These are phyloP conservation scores for Huso huso DNA, from an alignment of 2,797 vertebrate species.

Conservation along the genomic window DNA sequence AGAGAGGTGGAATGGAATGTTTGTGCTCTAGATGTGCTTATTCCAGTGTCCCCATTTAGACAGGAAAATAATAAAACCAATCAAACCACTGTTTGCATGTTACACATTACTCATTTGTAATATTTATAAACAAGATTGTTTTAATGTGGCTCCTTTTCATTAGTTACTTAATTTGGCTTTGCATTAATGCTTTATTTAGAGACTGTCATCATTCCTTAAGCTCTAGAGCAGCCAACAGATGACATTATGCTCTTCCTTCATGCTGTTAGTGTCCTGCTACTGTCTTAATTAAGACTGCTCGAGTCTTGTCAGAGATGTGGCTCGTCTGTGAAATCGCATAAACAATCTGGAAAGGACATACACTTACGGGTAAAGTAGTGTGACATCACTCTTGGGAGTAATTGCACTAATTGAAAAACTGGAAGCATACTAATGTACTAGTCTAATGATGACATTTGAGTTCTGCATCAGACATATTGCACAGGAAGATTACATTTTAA, in stretches of 20 bases:
- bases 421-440: neutral
- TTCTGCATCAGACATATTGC: too few species aligned
- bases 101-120: constrained; percentile 23
- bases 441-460: neutral
- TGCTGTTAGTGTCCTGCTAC: constrained; percentile 1
- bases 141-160: constrained; percentile 12
- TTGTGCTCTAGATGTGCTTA: too few species aligned
- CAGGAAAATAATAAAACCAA: too few species aligned
- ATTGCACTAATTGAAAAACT: neutral
- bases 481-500: too few species aligned
- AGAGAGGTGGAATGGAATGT: too few species aligned
- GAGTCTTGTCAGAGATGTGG: constrained; percentile 8
- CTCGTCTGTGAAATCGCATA: constrained; percentile 5
- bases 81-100: neutral
- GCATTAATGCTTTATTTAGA: constrained; percentile 12
- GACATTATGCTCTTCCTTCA: constrained; percentile 12
- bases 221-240: constrained; percentile 5
- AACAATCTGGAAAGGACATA: constrained; percentile 5
- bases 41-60: too few species aligned
- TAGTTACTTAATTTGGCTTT: constrained; percentile 17
- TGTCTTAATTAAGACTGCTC: constrained; percentile 11
- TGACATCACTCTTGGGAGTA: constrained; percentile 5
- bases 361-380: neutral
- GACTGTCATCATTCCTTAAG: constrained; percentile 7
- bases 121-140: constrained; percentile 19